These are phyloP conservation scores for Bombus confusus DNA, from an alignment of 1,140 invertebrate genomes.

Conservation along the genomic window DNA sequence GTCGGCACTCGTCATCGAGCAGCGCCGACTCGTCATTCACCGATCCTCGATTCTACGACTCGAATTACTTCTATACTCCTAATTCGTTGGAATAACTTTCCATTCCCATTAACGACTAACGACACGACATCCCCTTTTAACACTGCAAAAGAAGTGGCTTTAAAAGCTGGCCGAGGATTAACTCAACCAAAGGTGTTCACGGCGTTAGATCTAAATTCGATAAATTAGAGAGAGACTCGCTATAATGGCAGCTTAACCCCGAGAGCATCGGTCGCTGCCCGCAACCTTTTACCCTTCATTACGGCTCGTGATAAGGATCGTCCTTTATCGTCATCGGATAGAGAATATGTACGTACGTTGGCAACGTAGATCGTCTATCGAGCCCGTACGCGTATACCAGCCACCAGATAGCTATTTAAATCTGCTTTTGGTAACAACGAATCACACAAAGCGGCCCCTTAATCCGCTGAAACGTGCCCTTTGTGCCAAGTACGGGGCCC, in stretches of 20 bases:
- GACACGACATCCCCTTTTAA: neutral
- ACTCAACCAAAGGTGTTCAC: neutral
- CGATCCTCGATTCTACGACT: too few species aligned
- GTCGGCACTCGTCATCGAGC: too few species aligned
- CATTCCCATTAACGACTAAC: neutral
- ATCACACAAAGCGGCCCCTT: constrained; percentile 49
- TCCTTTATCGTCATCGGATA: constrained; percentile 33
- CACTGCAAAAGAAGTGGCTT: neutral
- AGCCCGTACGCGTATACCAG: neutral
- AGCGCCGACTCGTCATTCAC: neutral
- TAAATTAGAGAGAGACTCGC: constrained; percentile 24
- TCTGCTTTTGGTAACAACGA: constrained; percentile 61
- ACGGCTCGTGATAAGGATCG: constrained; percentile 50
- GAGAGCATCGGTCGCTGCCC: neutral
- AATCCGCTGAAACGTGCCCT: constrained; percentile 67
- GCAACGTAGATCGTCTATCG: neutral
- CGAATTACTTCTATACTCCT: too few species aligned
- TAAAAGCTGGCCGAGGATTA: neutral
- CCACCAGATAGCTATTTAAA: constrained; percentile 38
- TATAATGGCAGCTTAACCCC: neutral
- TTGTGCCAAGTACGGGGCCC: constrained; percentile 19
- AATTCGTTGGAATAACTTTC: neutral
- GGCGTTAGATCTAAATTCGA: constrained; percentile 22
- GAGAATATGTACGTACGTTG: neutral
- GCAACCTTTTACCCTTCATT: constrained; percentile 41